A percentile compares a stretch with the other conserved stretches of the same genome.
phyloP scores from a whole-genome alignment of 1,140 invertebrate species.

The Cotesia glomerata region DNA sequence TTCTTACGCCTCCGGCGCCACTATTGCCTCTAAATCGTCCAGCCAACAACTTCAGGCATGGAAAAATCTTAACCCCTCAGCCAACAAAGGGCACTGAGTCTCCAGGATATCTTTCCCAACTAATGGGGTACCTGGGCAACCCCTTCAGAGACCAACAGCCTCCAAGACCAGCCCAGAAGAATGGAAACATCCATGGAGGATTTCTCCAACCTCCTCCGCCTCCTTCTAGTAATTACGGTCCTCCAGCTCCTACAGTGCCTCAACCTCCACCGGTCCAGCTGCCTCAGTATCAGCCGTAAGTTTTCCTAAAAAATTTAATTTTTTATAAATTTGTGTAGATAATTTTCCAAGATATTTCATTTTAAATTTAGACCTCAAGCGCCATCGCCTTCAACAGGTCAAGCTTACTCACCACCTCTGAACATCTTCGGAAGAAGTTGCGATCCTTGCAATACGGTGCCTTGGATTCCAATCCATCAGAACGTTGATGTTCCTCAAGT shows the following conservation, averaged over 20 bases:
- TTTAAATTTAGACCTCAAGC: slow-evolving; percentile 18
- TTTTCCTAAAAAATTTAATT: not conserved
- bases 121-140: slow-evolving; percentile 55
- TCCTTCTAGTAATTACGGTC: not conserved
- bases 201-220: not conserved
- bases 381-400: slow-evolving; percentile 23
- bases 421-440: slow-evolving; percentile 62
- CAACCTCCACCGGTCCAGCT: not conserved
- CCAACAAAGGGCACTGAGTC: slow-evolving; percentile 22
- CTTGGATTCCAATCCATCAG: slow-evolving; percentile 75
- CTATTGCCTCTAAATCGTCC: not conserved
- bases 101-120: slow-evolving; percentile 48
- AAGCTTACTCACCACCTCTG: slow-evolving; percentile 21
- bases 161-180: not conserved
- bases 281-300: slow-evolving; percentile 16
- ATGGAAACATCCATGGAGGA: not conserved
- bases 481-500: slow-evolving; percentile 11
- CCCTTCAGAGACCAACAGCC: slow-evolving; percentile 40
- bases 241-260: not conserved
- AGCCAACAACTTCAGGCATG: not conserved
- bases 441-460: slow-evolving; percentile 76
- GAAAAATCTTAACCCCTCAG: slow-evolving; percentile 4
- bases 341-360: not conserved
- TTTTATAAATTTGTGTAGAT: not conserved
- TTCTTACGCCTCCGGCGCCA: slow-evolving; percentile 52